phyloP scores from a whole-genome alignment of 2,888 invertebrate species.

The Lymantria monacha region DNA sequence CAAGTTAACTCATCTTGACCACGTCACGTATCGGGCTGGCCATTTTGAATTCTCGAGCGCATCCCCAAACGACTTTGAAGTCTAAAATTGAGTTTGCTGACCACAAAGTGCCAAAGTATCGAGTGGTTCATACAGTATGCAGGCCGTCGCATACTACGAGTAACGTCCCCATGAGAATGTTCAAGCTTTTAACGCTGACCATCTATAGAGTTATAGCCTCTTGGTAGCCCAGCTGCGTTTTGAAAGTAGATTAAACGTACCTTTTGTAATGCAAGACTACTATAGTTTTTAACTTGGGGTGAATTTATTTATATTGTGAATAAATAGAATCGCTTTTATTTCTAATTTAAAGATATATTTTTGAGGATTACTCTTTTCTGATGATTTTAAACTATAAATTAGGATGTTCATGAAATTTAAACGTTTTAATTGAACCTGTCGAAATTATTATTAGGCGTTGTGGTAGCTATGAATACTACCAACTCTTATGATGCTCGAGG shows the following conservation, averaged over 20 bases:
- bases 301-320: background rate
- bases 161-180: conserved; percentile 50
- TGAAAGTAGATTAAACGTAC: conserved; percentile 38
- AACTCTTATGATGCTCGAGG: too few relatives aligned
- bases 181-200: conserved; percentile 63
- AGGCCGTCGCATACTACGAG: conserved; percentile 47
- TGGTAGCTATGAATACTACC: too few relatives aligned
- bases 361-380: too few relatives aligned
- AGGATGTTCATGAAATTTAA: too few relatives aligned
- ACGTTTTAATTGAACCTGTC: too few relatives aligned
- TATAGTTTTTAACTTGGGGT: conserved; percentile 1
- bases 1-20: conserved; percentile 29
- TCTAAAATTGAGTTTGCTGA: conserved; percentile 78
- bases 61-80: conserved; percentile 69
- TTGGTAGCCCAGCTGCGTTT: conserved; percentile 44
- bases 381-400: too few relatives aligned
- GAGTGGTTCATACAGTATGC: conserved; percentile 69
- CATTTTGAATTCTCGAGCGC: conserved; percentile 36
- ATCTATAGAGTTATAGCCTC: conserved; percentile 50
- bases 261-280: conserved; percentile 6
- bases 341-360: background rate
- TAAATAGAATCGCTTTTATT: background rate
- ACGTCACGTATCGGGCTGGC: conserved; percentile 39
- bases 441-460: too few relatives aligned
- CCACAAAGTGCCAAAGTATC: conserved; percentile 58